Conservation (phyloP, 2,888 invertebrate species). For the Lasius fuliginosus region DNA sequence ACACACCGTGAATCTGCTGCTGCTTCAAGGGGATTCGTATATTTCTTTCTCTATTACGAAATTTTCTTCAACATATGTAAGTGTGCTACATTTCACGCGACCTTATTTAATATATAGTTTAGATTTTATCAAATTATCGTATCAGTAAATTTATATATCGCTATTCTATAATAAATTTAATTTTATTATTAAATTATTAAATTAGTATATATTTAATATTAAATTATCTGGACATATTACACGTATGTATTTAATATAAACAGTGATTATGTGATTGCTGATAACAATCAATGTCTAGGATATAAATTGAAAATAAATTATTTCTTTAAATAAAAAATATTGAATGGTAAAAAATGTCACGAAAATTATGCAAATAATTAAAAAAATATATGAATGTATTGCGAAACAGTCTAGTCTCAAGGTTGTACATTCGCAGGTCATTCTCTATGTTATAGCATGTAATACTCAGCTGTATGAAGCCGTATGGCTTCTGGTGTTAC, state of each 20-base stretch:
- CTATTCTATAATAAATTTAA: background rate
- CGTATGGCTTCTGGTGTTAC: conserved; percentile 79
- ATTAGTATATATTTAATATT: conserved; percentile 4
- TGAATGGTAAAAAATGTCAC: background rate
- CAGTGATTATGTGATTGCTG: background rate
- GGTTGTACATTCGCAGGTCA: background rate
- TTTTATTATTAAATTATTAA: background rate
- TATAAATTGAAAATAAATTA: background rate
- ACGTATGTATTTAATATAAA: background rate
- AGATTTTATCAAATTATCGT: background rate
- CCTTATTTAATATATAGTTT: conserved; percentile 5
- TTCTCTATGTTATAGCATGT: conserved; percentile 59
- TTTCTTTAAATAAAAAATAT: conserved; percentile 1
- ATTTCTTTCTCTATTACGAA: conserved; percentile 35
- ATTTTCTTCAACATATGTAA: conserved; percentile 21
- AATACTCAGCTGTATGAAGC: conserved; percentile 72
- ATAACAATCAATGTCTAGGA: background rate
- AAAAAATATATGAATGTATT: background rate
- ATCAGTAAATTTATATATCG: background rate
- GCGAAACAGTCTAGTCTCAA: conserved; percentile 1
- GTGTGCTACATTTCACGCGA: conserved; percentile 4
- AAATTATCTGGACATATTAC: background rate
- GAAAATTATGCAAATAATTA: conserved; percentile 24
- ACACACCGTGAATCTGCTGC: conserved; percentile 44
- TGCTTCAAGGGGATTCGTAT: conserved; percentile 34